Conservation (phyloP, 1,140 invertebrate genomes). For the Orussus abietinus region DNA sequence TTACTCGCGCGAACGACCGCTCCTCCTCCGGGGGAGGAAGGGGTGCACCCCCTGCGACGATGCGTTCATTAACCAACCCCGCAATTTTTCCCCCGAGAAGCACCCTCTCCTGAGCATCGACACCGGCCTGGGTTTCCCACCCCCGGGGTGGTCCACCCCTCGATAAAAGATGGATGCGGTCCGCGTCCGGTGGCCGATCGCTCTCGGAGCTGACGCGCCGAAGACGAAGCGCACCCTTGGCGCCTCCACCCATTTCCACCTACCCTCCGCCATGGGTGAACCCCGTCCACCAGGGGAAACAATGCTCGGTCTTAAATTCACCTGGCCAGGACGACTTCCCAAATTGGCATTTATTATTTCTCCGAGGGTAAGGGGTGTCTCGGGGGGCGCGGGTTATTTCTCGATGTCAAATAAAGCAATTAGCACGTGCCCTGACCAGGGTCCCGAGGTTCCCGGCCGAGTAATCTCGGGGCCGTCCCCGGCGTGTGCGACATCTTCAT, state of each 20-base stretch:
- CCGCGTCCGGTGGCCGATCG: conserved; percentile 36
- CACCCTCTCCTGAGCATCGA: too few relatives aligned
- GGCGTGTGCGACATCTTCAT: conserved; percentile 55
- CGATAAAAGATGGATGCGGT: conserved; percentile 27
- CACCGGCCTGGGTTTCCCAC: too few relatives aligned
- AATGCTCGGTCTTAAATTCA: background rate
- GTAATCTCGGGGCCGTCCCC: conserved; percentile 51
- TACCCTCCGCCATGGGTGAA: conserved; percentile 21
- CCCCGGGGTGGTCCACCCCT: too few relatives aligned
- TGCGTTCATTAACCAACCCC: too few relatives aligned
- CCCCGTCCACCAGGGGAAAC: conserved; percentile 6
- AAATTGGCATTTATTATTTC: too few relatives aligned
- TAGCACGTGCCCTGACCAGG: conserved; percentile 52
- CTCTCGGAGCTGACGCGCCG: conserved; percentile 48
- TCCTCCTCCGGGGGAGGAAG: too few relatives aligned
- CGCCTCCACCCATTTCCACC: conserved; percentile 30
- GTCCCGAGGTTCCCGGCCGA: conserved; percentile 38
- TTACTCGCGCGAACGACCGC: too few relatives aligned
- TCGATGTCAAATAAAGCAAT: conserved; percentile 57
- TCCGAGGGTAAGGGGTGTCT: conserved; percentile 12
- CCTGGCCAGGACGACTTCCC: too few relatives aligned
- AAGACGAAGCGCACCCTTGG: conserved; percentile 53
- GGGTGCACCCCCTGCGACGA: too few relatives aligned
- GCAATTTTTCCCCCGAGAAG: too few relatives aligned
- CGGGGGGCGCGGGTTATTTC: conserved; percentile 48